Base-by-base conservation (phyloP, 2,797 vertebrate species). In the Rhyacichthys aspro region DNA sequence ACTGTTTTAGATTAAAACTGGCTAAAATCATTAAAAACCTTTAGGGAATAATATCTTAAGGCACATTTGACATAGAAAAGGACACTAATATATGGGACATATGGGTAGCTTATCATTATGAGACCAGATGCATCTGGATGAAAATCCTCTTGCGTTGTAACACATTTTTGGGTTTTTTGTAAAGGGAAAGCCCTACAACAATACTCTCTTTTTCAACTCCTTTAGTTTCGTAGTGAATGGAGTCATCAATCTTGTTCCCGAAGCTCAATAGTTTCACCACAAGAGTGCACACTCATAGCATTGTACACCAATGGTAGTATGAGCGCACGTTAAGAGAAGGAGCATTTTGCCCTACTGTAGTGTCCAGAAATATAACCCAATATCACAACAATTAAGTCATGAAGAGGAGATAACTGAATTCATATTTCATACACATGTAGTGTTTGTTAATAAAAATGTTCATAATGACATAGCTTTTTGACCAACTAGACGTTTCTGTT, bases 211-310 rank as follows among this genome's bases (percentile, higher is more conserved):
- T 50, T 9, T 15, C 61, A 1, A 1, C 15, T 28, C 36, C 7
- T 37, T 9, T 36, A 28, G 42, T 62, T 5, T 45, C 3, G 42
- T 19, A 56, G 23, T 19, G 39, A 63, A 57, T 5, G 15, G 11
- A 34, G 18, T 9, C 28, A 19, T 15, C 8, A 3, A 58, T 63
- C 55, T 32, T 48, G 58, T 60, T 70, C 11, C 47, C 55, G 1
- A 48, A 63, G 36, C 19, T 72, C 43, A 50, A 14, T 50, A 15
- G 6, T 16, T 18, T 70, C 38, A 37, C 61, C 67, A 74, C 46
- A 12, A 59, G 54, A 48, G 61, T 16, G 49, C 7, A 9, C 49
- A 42, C 18, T 65, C 34, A 28, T 32, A n/a, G 43, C n/a, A 19
- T 19, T 52, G 23, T 55, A 46, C n/a, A 11, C 9, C 19, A 57